A percentile compares a stretch with the other conserved stretches of the same genome.
Evolutionary conservation across 2,888 invertebrate species (phyloP).

Genomic region (Cryptophagus acutangulus): DNA sequence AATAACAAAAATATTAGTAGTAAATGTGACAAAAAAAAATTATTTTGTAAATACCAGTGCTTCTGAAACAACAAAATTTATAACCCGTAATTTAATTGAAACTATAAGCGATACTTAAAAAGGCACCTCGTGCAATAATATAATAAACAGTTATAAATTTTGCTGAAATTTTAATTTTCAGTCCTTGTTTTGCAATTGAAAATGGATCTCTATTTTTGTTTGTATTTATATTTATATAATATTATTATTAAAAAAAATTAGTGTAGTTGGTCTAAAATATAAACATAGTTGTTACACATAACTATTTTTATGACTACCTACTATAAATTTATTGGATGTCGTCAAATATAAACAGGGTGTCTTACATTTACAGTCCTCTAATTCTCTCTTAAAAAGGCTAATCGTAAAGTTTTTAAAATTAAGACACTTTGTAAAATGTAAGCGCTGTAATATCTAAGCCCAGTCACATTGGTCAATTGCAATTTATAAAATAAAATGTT

Average conservation of each 20-base stretch:
- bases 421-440: constrained; percentile 11
- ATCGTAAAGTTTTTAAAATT: constrained; percentile 13
- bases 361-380: constrained; percentile 9
- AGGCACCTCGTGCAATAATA: constrained; percentile 27
- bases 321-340: constrained; percentile 19
- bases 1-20: too few species aligned
- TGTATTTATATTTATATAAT: constrained; percentile 20
- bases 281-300: too few species aligned
- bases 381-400: constrained; percentile 7
- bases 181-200: constrained; percentile 19
- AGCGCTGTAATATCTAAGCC: constrained; percentile 24
- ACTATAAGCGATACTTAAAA: background rate
- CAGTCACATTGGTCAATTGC: constrained; percentile 38
- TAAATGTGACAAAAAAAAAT: constrained; percentile 3
- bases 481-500: constrained; percentile 18
- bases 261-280: constrained; percentile 20
- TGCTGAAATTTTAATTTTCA: constrained; percentile 11
- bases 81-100: constrained; percentile 5
- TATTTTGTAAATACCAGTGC: constrained; percentile 12
- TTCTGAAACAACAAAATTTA: constrained; percentile 17
- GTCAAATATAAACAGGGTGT: constrained; percentile 19
- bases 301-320: constrained; percentile 21
- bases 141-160: constrained; percentile 18
- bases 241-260: too few species aligned
- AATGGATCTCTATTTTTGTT: constrained; percentile 32